These are phyloP conservation scores for Plebejus argus DNA, from an alignment of 2,888 invertebrate genomes.

Conservation along the genomic window DNA sequence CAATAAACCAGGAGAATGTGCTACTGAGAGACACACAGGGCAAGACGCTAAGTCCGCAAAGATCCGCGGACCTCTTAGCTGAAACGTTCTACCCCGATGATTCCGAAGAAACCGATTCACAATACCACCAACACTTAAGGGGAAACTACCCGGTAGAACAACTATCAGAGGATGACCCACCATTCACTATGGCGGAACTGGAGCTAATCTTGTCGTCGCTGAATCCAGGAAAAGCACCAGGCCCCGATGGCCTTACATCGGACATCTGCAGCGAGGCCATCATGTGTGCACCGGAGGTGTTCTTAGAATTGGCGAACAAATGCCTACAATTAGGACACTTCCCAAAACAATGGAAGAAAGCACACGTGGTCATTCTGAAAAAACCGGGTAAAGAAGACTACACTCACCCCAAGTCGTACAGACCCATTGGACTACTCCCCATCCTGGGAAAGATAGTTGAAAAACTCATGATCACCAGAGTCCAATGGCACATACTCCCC, in stretches of 20 bases:
- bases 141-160: neutral
- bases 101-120: neutral
- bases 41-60: too few relatives aligned
- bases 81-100: too few relatives aligned
- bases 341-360: slow-evolving; percentile 41
- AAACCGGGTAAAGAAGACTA: slow-evolving; percentile 43
- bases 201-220: slow-evolving; percentile 24
- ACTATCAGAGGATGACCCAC: slow-evolving; percentile 34
- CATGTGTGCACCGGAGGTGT: slow-evolving; percentile 26
- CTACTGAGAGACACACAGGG: too few relatives aligned
- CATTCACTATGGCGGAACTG: slow-evolving; percentile 35
- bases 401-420: too few relatives aligned
- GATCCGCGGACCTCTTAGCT: too few relatives aligned
- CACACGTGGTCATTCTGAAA: slow-evolving; percentile 38
- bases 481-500: too few relatives aligned
- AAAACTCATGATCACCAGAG: too few relatives aligned
- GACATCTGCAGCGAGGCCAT: slow-evolving; percentile 43
- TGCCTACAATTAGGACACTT: slow-evolving; percentile 34
- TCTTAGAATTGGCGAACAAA: slow-evolving; percentile 35
- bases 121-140: slow-evolving; percentile 7
- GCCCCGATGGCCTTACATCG: slow-evolving; percentile 42
- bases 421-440: too few relatives aligned
- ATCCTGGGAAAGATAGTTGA: too few relatives aligned
- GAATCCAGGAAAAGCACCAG: slow-evolving; percentile 43
- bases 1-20: too few relatives aligned